These are phyloP conservation scores for Hydrochoerus hydrochaeris DNA, from an alignment of 2,113 vertebrate genomes.

Conservation along the genomic window DNA sequence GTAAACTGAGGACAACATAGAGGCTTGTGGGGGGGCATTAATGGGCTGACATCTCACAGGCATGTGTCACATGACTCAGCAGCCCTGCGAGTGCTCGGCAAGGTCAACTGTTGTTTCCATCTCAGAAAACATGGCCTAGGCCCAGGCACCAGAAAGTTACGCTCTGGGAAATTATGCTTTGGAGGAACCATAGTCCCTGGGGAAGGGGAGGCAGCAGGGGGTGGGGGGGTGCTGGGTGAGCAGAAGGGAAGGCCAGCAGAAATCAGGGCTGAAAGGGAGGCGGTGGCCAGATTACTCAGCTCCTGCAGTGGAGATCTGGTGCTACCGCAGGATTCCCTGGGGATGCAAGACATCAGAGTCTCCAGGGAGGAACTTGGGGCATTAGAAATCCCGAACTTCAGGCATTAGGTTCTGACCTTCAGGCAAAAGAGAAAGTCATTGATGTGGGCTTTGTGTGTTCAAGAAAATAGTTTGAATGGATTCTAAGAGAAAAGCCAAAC, in stretches of 20 bases:
- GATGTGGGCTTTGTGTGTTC: not conserved
- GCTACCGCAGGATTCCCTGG: not conserved
- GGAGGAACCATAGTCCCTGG: not conserved
- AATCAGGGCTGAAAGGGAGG: not conserved
- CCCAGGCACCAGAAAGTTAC: not conserved
- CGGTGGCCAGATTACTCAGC: not conserved
- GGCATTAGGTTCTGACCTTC: not conserved
- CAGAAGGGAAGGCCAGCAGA: not conserved
- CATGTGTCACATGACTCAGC: fast-evolving
- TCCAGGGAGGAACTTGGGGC: not conserved
- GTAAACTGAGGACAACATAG: not conserved
- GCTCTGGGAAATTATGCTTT: not conserved
- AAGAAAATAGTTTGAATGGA: slow-evolving; percentile 41
- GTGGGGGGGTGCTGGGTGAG: not conserved
- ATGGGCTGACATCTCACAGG: not conserved
- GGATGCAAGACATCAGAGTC: not conserved
- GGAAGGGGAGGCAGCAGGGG: fast-evolving
- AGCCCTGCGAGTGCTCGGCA: not conserved
- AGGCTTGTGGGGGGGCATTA: not conserved
- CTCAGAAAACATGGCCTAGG: not conserved
- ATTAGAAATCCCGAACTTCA: not conserved
- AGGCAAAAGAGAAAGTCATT: slow-evolving; percentile 4
- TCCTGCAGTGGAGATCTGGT: not conserved
- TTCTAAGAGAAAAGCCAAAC: slow-evolving; percentile 42
- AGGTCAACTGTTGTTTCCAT: not conserved